phyloP scores from a whole-genome alignment of 2,888 invertebrate genomes.

The Cloeon dipterum region DNA sequence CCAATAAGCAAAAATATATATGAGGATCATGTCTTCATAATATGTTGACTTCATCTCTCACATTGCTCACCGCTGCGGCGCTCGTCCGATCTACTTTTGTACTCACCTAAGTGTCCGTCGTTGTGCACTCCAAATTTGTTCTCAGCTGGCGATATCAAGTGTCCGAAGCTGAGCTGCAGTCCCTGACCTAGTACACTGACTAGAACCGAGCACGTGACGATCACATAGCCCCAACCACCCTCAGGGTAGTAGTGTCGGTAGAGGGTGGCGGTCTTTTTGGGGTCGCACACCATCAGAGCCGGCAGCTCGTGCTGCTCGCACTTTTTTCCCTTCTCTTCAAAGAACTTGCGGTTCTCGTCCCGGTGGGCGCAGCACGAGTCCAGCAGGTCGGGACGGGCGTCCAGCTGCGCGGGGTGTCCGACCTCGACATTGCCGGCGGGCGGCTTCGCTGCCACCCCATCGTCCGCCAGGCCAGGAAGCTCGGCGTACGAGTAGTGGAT shows the following conservation, averaged over 20 bases:
- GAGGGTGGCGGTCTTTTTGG: constrained; percentile 14
- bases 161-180: constrained; percentile 37
- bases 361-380: no score
- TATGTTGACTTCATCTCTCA: no score
- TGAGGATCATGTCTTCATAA: no score
- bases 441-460: not conserved
- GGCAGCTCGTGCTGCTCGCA: not conserved
- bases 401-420: no score
- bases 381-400: not conserved
- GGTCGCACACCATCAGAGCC: constrained; percentile 10
- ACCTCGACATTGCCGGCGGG: not conserved
- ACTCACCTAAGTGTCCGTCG: not conserved
- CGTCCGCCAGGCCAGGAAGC: not conserved
- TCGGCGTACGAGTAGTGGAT: not conserved
- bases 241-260: constrained; percentile 64
- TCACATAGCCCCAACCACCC: constrained; percentile 72
- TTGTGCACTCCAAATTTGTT: not conserved
- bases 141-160: constrained; percentile 12
- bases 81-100: no score
- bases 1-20: no score
- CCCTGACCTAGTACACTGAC: constrained; percentile 54
- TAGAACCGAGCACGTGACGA: constrained; percentile 44
- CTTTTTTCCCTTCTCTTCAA: no score
- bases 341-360: no score
- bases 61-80: no score